A percentile compares a stretch with the other conserved stretches of the same genome.
Evolutionary conservation across 2,113 vertebrate species (phyloP).

Genomic region (Tachuris rubrigastra): DNA sequence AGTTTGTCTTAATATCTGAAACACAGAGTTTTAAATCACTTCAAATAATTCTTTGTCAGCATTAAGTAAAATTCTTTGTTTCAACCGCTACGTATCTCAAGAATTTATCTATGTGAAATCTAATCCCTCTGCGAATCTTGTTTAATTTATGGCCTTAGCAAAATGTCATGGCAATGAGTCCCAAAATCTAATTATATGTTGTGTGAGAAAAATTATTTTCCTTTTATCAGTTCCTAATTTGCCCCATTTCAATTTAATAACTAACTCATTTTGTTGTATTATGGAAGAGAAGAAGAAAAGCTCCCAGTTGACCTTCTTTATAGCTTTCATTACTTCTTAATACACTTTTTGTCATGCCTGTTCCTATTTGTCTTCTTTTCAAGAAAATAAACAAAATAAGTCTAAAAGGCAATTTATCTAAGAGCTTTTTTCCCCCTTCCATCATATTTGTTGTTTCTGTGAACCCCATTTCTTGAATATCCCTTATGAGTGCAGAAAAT

Average conservation of each 20-base stretch:
- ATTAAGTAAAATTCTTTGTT: constrained; percentile 39
- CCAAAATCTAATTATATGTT: constrained; percentile 55
- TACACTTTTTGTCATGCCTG: constrained; percentile 37
- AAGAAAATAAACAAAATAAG: constrained; percentile 49
- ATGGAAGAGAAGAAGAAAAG: constrained; percentile 39
- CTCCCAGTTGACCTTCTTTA: constrained; percentile 59
- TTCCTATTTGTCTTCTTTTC: constrained; percentile 39
- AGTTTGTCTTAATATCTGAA: constrained; percentile 21
- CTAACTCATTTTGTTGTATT: constrained; percentile 50
- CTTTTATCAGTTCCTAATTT: constrained; percentile 61
- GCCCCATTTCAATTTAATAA: constrained; percentile 56
- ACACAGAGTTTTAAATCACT: constrained; percentile 7
- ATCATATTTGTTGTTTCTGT: not conserved
- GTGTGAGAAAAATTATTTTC: constrained; percentile 66
- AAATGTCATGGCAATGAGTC: constrained; percentile 13
- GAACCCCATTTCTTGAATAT: not conserved
- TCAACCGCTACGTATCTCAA: not conserved
- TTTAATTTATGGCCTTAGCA: constrained; percentile 47
- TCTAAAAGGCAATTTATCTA: constrained; percentile 25
- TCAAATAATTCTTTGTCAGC: constrained; percentile 40
- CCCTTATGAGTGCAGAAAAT: not conserved
- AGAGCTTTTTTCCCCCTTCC: not conserved
- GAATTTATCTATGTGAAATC: constrained; percentile 38
- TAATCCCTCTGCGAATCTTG: constrained; percentile 29
- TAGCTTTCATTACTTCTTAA: constrained; percentile 60